A percentile compares a stretch with the other conserved stretches of the same genome.
Evolutionary conservation across 2,797 vertebrate species (phyloP).

Genomic region (Halcyon leucocephala): DNA sequence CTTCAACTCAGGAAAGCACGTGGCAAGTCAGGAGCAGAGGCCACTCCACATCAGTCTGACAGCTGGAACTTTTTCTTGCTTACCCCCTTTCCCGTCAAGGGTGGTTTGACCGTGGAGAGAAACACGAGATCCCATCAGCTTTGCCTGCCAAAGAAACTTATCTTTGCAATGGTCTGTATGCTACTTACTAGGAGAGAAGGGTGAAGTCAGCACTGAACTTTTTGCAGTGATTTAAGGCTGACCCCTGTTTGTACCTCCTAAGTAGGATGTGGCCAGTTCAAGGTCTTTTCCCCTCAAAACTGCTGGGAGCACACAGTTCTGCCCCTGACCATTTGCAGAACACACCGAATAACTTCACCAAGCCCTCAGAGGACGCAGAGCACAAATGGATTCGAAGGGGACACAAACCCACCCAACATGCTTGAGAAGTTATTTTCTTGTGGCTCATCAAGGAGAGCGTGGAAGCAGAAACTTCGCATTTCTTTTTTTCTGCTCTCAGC

Average conservation of each 20-base stretch:
- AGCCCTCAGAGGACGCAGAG: not conserved
- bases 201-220: not conserved
- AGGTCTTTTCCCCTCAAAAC: not conserved
- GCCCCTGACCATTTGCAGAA: not conserved
- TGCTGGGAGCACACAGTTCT: not conserved
- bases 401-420: not conserved
- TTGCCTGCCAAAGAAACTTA: not conserved
- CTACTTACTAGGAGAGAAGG: not conserved
- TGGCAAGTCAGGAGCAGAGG: not conserved
- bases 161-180: not conserved
- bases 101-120: not conserved
- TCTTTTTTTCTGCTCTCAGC: not conserved
- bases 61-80: not conserved
- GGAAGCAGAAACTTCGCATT: not conserved
- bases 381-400: not conserved
- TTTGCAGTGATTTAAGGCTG: not conserved
- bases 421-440: not conserved
- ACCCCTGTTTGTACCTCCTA: not conserved
- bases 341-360: not conserved
- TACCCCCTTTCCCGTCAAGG: not conserved
- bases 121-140: not conserved
- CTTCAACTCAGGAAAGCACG: conserved; percentile 36
- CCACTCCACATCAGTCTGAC: not conserved
- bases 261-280: not conserved
- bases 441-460: not conserved